Percentiles rank a stretch among this genome's conserved stretches.
Conservation (phyloP, 2,113 vertebrate species). For the Strigops habroptila region DNA sequence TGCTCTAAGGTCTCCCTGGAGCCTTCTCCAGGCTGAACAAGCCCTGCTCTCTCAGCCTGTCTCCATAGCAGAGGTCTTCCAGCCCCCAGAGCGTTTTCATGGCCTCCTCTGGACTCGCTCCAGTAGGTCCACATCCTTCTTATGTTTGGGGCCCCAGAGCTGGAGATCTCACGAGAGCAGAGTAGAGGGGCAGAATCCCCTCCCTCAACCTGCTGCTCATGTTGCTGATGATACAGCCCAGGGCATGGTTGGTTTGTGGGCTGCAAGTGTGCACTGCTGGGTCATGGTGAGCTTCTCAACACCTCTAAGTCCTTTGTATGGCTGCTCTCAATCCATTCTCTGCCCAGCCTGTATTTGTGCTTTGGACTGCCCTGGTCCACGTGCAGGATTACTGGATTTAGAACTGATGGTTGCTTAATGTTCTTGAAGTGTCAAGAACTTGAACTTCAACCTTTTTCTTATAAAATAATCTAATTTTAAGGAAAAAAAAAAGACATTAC, state of each 20-base stretch:
- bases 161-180: neutral
- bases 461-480: neutral
- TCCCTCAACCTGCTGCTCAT: neutral
- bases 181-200: neutral
- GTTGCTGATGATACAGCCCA: neutral
- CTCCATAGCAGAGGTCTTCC: neutral
- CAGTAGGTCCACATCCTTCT: neutral
- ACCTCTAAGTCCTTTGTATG: neutral
- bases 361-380: neutral
- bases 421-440: no score
- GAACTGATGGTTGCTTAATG: neutral
- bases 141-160: neutral
- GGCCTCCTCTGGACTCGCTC: neutral
- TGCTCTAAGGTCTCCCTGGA: neutral
- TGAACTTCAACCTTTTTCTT: neutral
- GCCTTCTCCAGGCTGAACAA: neutral
- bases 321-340: neutral
- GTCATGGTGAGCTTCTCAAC: neutral
- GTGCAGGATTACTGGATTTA: neutral
- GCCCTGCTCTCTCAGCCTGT: neutral
- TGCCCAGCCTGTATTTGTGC: neutral
- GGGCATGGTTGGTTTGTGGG: neutral
- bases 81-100: neutral
- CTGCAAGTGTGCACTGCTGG: neutral
- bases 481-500: neutral